Conservation (phyloP, 2,888 invertebrate genomes). For the Tupiocoris notatus region DNA sequence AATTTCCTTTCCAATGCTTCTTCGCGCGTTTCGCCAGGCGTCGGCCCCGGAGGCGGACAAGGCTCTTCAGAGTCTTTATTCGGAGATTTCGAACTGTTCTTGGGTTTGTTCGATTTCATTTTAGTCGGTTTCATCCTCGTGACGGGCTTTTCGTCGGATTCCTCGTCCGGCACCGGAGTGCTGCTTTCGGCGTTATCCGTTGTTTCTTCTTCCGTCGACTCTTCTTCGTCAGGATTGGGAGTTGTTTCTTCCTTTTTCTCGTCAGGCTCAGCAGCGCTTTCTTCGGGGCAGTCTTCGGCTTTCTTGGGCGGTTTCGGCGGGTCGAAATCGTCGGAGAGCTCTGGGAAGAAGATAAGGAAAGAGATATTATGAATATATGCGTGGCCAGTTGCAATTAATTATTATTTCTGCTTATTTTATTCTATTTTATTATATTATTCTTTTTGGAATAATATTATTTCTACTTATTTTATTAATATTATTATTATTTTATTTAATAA, state of each 20-base stretch:
- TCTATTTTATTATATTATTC: not conserved
- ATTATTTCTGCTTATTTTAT: no score
- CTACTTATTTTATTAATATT: not conserved
- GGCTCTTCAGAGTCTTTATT: not conserved
- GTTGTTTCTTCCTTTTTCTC: slow-evolving; percentile 25
- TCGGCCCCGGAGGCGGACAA: slow-evolving; percentile 10
- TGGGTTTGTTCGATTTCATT: not conserved
- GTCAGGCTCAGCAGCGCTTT: not conserved
- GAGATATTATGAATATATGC: no score
- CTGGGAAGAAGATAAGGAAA: no score
- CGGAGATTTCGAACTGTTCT: not conserved
- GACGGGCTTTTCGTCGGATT: not conserved
- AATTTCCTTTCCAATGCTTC: slow-evolving; percentile 41
- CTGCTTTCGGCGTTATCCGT: slow-evolving; percentile 11
- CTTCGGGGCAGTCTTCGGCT: slow-evolving; percentile 29
- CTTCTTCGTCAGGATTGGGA: slow-evolving; percentile 25
- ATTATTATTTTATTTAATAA: slow-evolving; percentile 1
- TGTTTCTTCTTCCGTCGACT: slow-evolving; percentile 6
- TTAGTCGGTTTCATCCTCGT: slow-evolving; percentile 15
- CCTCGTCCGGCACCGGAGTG: not conserved
- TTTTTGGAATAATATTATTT: not conserved
- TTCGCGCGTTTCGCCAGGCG: slow-evolving; percentile 26
- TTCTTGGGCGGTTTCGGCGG: slow-evolving; percentile 27
- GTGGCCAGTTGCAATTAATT: no score
- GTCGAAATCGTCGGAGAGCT: slow-evolving; percentile 28